Percentiles rank a stretch among this genome's conserved stretches.
Evolutionary conservation across 2,113 vertebrate species (phyloP).

Genomic region (Pseudopipra pipra): DNA sequence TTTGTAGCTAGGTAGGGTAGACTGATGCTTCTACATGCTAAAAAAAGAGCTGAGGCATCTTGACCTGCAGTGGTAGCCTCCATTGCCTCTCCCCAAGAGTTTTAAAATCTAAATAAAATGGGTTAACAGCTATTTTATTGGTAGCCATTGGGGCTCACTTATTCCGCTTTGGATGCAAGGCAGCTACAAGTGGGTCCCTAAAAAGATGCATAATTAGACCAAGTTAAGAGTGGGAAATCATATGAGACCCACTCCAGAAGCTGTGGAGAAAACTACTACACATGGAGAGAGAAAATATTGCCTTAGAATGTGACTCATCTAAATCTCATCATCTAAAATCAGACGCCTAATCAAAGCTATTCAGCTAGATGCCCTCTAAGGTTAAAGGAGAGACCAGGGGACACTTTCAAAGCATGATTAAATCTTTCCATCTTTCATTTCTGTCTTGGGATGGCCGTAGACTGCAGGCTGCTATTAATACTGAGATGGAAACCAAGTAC

Average conservation of each 20-base stretch:
- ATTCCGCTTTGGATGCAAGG: background rate
- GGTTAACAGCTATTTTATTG: background rate
- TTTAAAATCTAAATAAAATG: background rate
- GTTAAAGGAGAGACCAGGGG: background rate
- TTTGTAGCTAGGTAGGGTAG: slow-evolving; percentile 47
- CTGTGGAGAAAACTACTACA: background rate
- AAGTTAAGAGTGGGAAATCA: background rate
- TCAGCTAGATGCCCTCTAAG: background rate
- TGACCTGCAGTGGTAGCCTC: background rate
- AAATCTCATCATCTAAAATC: background rate
- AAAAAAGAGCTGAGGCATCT: slow-evolving; percentile 36
- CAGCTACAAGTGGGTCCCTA: background rate
- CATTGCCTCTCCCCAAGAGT: background rate
- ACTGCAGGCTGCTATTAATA: background rate
- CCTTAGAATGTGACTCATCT: background rate
- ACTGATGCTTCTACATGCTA: slow-evolving; percentile 26
- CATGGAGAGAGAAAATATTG: background rate
- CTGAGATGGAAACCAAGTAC: background rate
- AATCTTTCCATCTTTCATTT: background rate
- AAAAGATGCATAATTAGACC: background rate
- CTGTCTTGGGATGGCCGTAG: background rate
- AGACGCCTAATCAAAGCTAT: background rate
- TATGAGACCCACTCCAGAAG: background rate
- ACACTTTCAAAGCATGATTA: background rate
- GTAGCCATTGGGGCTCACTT: background rate